Base-by-base conservation (phyloP, 2,888 invertebrate species). In the Polydrusus pterygomalis region DNA sequence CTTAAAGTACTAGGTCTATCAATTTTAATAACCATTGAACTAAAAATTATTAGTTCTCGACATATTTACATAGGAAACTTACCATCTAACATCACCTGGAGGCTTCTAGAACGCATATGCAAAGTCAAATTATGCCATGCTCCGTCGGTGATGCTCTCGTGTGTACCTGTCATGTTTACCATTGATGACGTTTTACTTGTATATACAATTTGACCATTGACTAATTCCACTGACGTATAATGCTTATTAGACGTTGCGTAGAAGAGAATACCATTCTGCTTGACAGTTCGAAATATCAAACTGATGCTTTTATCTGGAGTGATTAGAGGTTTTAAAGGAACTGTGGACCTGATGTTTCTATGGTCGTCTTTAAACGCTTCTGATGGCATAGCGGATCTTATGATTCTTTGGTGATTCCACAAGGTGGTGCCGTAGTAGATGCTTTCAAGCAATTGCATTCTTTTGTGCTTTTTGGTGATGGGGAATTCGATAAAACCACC, bases 121-220 rank as follows among this genome's bases (percentile, higher is more conserved):
- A 98, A 87, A 0, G 95, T 95, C 5, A 97, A 89, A 84, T 95
- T 96, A 85, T 97, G 97, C 97, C 97, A 97, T 67, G 90, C 90
- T 5, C 97, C 97, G 88, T 97, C 96, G 11, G 93, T 90, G 0
- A 97, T 88, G 56, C 87, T 88, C 51, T 91, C 89, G 79, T 91
- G 90, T 1, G 89, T 86, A 76, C 93, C 92, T 0, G 94, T 95
- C 95, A 97, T 96, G 84, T 96, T 96, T 0, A 97, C 94, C 0
- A 93, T 88, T 8, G 92, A 91, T 69, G 94, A 93, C 81, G 95
- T 91, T 84, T 93, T 92, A 2, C 97, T 96, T 38, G 92, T 92
- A 84, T 97, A 97, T 43, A 92, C 90, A 38, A 97, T 88, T 83
- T 93, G 93, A 1, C 96, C 96, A 77, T 92, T 91, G 51, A 91